Conservation (phyloP, 2,888 invertebrate species). For the Polydrusus cervinus region DNA sequence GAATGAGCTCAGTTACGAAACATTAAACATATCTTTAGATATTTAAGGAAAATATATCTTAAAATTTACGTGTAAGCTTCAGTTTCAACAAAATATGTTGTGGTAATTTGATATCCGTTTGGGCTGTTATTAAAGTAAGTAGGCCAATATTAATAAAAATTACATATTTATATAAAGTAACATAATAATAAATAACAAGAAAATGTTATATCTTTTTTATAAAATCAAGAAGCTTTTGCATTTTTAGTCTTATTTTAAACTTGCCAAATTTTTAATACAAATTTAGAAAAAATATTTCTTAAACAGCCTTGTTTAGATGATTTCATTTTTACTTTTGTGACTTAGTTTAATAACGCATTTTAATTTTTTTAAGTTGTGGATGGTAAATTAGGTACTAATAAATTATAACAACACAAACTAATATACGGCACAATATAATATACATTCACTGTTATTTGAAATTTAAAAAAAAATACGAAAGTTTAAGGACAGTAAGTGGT, state of each 20-base stretch:
- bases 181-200: too few relatives aligned
- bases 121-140: constrained; percentile 8
- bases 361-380: too few relatives aligned
- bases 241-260: not conserved
- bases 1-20: constrained; percentile 22
- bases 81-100: constrained; percentile 9
- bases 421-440: too few relatives aligned
- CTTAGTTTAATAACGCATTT: too few relatives aligned
- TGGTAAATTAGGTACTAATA: too few relatives aligned
- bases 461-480: too few relatives aligned
- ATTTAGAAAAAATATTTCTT: not conserved
- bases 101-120: not conserved
- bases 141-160: not conserved
- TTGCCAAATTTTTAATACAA: not conserved
- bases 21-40: constrained; percentile 41
- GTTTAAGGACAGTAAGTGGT: too few relatives aligned
- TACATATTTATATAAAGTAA: too few relatives aligned
- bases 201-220: too few relatives aligned
- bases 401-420: too few relatives aligned
- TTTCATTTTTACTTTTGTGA: not conserved
- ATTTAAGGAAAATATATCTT: constrained; percentile 33
- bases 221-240: too few relatives aligned
- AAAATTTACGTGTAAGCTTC: constrained; percentile 22
- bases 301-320: not conserved
- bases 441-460: too few relatives aligned